Evolutionary conservation across 2,888 invertebrate genomes (phyloP).

Genomic region (Machimus rusticus): DNA sequence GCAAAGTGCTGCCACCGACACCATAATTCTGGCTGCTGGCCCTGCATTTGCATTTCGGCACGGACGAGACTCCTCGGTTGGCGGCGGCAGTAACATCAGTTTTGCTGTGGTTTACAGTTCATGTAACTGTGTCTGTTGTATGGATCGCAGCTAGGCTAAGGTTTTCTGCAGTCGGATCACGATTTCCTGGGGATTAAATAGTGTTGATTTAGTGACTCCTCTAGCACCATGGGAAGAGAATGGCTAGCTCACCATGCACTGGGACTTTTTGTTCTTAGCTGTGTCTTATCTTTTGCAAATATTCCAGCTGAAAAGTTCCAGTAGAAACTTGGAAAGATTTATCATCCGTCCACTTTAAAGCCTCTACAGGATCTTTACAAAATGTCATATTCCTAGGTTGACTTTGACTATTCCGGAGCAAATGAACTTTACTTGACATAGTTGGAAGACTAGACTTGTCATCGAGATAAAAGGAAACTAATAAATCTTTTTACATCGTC

Average conservation of each 20-base stretch:
- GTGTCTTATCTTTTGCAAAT: not conserved
- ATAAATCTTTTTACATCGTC: no score
- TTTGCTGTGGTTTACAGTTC: constrained; percentile 2
- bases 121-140: constrained; percentile 22
- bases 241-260: not conserved
- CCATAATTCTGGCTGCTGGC: not conserved
- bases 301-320: not conserved
- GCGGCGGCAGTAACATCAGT: not conserved
- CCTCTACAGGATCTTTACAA: not conserved
- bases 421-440: not conserved
- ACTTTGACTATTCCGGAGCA: not conserved
- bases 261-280: not conserved
- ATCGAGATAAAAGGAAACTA: no score
- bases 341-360: not conserved
- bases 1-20: not conserved
- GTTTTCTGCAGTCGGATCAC: constrained; percentile 8
- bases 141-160: not conserved
- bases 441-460: no score
- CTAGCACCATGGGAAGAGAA: not conserved
- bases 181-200: not conserved
- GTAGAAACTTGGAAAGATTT: not conserved
- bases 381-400: not conserved
- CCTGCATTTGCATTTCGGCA: not conserved
- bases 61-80: not conserved
- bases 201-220: not conserved